These are phyloP conservation scores for Speoplatyrhinus poulsoni DNA, from an alignment of 2,113 vertebrate genomes.

Conservation along the genomic window DNA sequence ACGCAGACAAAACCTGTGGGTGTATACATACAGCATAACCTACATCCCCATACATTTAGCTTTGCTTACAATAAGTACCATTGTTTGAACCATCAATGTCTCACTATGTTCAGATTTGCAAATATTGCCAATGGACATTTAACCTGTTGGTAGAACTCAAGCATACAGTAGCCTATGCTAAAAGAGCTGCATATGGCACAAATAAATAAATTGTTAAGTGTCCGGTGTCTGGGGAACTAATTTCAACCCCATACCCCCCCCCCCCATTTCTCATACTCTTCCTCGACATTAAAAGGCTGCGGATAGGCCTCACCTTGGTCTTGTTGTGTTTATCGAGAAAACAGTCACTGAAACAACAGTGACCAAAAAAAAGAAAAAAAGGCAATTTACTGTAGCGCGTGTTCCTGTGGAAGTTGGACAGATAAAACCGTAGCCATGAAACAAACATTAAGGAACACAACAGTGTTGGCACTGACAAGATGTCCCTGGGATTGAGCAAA, in stretches of 20 bases:
- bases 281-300: conserved; percentile 63
- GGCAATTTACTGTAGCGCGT: conserved; percentile 35
- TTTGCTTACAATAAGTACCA: conserved; percentile 76
- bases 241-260: conserved; percentile 23
- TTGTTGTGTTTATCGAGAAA: conserved; percentile 44
- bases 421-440: conserved; percentile 32
- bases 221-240: conserved; percentile 65
- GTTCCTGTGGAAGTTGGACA: conserved; percentile 42
- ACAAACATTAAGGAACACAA: conserved; percentile 46
- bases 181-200: conserved; percentile 68
- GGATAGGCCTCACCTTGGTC: conserved; percentile 67
- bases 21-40: conserved; percentile 12
- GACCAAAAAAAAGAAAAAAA: conserved; percentile 47
- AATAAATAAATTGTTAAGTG: conserved; percentile 58
- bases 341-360: conserved; percentile 29
- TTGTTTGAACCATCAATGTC: conserved; percentile 86
- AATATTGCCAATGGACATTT: conserved; percentile 76
- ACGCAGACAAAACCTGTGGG: not conserved
- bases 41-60: not conserved
- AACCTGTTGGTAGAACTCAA: conserved; percentile 39
- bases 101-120: conserved; percentile 72
- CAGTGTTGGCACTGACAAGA: conserved; percentile 73
- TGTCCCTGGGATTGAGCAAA: conserved; percentile 53
- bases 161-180: conserved; percentile 25
- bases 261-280: conserved; percentile 16